Evolutionary conservation across 2,888 invertebrate genomes (phyloP), one percentile per base, ranked within the genome.

Genomic region (Xylota segnis): DNA sequence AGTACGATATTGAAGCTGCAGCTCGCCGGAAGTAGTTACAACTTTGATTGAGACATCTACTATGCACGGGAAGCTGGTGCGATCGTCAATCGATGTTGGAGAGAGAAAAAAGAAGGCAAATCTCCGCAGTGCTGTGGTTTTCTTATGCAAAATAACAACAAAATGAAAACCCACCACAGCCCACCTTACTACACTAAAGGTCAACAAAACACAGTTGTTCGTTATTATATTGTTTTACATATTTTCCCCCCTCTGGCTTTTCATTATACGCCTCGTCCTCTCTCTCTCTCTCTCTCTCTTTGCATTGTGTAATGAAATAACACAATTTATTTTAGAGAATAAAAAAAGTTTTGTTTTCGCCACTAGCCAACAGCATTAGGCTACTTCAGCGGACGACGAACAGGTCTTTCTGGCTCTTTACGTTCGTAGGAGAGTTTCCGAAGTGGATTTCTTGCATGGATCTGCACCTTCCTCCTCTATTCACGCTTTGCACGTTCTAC

Each of bases 351-450:
- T 7, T 9, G 9, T 58, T 6, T 32, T 10, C 45, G 29, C 59
- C 27, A 34, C 52, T 47, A 70, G 71, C 52, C 43, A 70, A 27
- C 29, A 79, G 72, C 59, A 52, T 81, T 59, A 52, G 50, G 52
- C 52, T 59, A 45, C 52, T 74, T 54, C 29, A 59, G n/a, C 43
- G 72, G 52, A 74, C 43, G 66, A 45, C 47, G 66, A 81, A 68
- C 74, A 81, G 72, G 81, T 81, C 74, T 81, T 61, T 81, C 68
- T 54, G 23, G 52, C 50, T 59, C 32, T 59, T 14, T 45, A 27
- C 45, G 9, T 59, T 37, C 45, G n/a, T 47, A 37, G 14, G 16
- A 43, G 23, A 63, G 43, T 61, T n/a, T 70, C 45, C 45, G 9
- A 23, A 50, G 47, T 65, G 58, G 18, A 45, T 81, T 63, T 58